phyloP scores from a whole-genome alignment of 2,797 vertebrate species.

The Capromys pilorides region DNA sequence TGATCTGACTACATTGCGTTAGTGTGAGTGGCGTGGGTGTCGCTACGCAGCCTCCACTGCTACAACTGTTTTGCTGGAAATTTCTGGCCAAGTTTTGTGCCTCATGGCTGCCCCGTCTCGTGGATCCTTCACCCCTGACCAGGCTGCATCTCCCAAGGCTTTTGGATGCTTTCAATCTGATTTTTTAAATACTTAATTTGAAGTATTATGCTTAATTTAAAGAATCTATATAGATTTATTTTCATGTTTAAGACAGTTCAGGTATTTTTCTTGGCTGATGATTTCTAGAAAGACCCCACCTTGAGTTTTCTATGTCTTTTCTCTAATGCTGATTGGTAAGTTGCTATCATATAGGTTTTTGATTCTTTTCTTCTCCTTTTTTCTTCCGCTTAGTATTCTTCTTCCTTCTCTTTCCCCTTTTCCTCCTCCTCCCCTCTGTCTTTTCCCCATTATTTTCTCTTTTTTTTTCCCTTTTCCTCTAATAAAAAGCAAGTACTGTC shows the following conservation, averaged over 20 bases:
- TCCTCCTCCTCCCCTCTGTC: too few relatives aligned
- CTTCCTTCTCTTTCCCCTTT: too few relatives aligned
- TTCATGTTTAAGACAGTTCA: conserved; percentile 1
- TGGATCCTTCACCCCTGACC: background rate
- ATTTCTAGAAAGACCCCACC: background rate
- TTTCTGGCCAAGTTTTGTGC: background rate
- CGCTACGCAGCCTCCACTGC: too few relatives aligned
- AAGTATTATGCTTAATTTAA: too few relatives aligned
- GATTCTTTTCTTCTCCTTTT: background rate
- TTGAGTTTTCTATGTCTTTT: background rate
- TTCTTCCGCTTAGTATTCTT: accelerated
- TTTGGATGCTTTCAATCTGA: background rate
- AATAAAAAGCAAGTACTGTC: background rate
- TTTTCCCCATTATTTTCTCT: background rate
- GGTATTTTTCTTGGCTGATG: conserved; percentile 27
- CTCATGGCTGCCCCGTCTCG: too few relatives aligned
- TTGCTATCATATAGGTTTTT: background rate
- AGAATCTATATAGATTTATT: background rate
- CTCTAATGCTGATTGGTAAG: background rate
- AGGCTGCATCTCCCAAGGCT: background rate
- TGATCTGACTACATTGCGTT: background rate
- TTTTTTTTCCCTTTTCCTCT: background rate
- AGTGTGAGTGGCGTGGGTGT: too few relatives aligned
- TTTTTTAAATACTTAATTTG: conserved; percentile 1
- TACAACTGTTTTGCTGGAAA: background rate